phyloP scores from a whole-genome alignment of 2,888 invertebrate genomes.

The Allacma fusca region DNA sequence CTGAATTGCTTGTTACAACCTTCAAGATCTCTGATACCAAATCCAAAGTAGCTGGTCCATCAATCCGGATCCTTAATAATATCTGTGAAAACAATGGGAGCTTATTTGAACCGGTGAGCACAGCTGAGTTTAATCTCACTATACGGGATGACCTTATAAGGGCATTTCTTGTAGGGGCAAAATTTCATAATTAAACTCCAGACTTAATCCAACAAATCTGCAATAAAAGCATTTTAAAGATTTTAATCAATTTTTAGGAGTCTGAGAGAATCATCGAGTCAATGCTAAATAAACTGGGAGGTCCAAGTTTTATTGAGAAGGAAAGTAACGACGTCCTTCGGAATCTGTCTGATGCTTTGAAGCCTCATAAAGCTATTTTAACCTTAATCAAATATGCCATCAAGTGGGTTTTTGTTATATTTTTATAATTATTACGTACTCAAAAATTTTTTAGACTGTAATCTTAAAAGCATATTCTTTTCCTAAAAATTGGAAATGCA shows the following conservation, averaged over 20 bases:
- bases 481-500: no score
- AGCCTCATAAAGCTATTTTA: conserved; percentile 26
- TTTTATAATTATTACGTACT: no score
- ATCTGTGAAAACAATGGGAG: conserved; percentile 30
- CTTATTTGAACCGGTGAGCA: conserved; percentile 31
- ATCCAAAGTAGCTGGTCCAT: conserved; percentile 32
- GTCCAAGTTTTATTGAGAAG: conserved; percentile 38
- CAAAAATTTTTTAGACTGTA: no score
- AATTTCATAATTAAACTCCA: no score
- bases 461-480: no score
- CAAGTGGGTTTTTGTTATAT: conserved; percentile 5
- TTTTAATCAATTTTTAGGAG: conserved; percentile 6
- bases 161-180: no score
- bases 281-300: conserved; percentile 40
- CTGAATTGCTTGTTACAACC: neutral
- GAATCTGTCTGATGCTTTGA: conserved; percentile 21
- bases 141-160: no score
- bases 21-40: conserved; percentile 26
- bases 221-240: neutral
- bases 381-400: conserved; percentile 22
- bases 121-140: no score
- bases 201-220: no score
- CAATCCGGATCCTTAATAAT: conserved; percentile 31
- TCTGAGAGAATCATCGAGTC: conserved; percentile 34
- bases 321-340: conserved; percentile 36